Evolutionary conservation across 1,140 invertebrate genomes (phyloP).

Genomic region (Heliothis virescens): DNA sequence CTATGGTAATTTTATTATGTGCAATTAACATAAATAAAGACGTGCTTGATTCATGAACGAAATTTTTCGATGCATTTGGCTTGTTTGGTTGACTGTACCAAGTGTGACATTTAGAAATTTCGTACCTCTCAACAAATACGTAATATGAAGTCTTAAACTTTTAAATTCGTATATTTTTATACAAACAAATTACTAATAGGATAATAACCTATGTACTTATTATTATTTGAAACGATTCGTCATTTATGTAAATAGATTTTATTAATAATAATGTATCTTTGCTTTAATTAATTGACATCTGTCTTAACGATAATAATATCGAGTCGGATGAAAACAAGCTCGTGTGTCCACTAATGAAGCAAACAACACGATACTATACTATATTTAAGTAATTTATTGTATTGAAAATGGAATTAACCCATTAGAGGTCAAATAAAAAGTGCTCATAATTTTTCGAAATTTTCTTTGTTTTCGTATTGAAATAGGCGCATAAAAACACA

Average conservation of each 20-base stretch:
- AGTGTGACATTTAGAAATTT: neutral
- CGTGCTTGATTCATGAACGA: neutral
- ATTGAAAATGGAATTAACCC: no score
- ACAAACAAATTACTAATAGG: conserved; percentile 8
- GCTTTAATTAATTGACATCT: conserved; percentile 41
- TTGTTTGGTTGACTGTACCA: neutral
- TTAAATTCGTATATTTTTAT: no score
- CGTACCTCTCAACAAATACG: neutral
- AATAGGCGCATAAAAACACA: no score
- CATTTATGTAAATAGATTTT: conserved; percentile 17
- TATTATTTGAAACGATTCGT: conserved; percentile 24
- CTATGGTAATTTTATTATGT: conserved; percentile 12
- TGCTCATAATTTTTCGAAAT: no score
- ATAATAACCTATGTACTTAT: neutral
- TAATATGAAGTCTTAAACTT: no score
- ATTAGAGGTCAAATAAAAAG: no score
- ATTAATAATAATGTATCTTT: conserved; percentile 22
- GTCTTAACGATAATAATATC: conserved; percentile 29
- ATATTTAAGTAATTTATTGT: no score
- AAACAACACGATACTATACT: conserved; percentile 6
- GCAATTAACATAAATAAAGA: conserved; percentile 24
- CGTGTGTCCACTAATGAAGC: conserved; percentile 18
- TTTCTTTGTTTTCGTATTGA: no score
- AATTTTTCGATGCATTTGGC: neutral
- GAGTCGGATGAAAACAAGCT: conserved; percentile 16